Conservation (phyloP, 53 echinoderm and acorn worm genomes). For the Hippasteria phrygiana region DNA sequence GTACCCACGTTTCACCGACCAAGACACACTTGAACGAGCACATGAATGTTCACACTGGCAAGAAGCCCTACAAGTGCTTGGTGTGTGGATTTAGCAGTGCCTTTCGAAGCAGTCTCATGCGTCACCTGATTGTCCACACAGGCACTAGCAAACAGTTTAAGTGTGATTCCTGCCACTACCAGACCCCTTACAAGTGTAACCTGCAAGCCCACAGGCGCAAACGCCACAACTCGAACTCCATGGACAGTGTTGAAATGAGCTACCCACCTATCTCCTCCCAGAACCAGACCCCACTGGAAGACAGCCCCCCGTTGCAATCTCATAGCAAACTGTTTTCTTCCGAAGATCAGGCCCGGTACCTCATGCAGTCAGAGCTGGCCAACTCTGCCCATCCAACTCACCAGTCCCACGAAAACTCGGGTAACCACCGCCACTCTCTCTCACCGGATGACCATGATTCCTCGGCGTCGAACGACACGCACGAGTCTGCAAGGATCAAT, state of each 20-base stretch:
- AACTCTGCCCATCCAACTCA: constrained; percentile 46
- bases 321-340: constrained; percentile 63
- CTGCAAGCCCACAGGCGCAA: constrained; percentile 93
- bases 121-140: constrained; percentile 97
- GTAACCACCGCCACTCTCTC: constrained; percentile 65
- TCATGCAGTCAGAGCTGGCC: constrained; percentile 62
- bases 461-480: constrained; percentile 70
- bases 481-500: constrained; percentile 58
- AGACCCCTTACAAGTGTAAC: constrained; percentile 99
- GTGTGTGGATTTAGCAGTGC: constrained; percentile 99
- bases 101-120: constrained; percentile 99
- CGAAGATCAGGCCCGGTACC: constrained; percentile 57
- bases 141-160: constrained; percentile 98
- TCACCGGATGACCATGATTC: constrained; percentile 70
- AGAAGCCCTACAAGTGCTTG: constrained; percentile 99
- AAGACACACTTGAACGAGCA: constrained; percentile 97
- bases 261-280: constrained; percentile 73
- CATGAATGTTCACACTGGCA: constrained; percentile 98
- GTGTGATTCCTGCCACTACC: constrained; percentile 98
- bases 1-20: constrained; percentile 94
- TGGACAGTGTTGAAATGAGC: constrained; percentile 69
- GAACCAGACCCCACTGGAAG: constrained; percentile 67
- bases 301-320: constrained; percentile 66
- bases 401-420: constrained; percentile 63
- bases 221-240: constrained; percentile 75